Base-by-base conservation (phyloP, 2,113 vertebrate genomes). In the Callithrix jacchus region DNA sequence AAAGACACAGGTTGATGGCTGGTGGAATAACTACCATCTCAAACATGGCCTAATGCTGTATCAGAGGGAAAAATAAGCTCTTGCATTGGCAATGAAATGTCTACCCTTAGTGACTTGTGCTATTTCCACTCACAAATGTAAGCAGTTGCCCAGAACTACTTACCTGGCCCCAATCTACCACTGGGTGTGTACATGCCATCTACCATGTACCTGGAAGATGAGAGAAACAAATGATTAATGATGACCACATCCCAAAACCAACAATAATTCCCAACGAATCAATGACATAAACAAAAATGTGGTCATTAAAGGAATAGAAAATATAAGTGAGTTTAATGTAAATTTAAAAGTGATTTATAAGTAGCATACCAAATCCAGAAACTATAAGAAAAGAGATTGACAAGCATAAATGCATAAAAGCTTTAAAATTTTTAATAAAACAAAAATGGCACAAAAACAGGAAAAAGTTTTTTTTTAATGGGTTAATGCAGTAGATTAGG, bases 271-370 rank as follows among this genome's bases (percentile, higher is more conserved):
- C 61, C 66, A 37, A 49, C 32, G 5, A 21, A 37, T n/a, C 74
- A 71, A 71, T 56, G 47, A 86, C 42, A 70, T 54, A 73, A 70
- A 40, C 58, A 40, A 42, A 89, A 92, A 92, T 40, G 17, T 70
- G 79, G 25, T 35, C 35, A 56, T 40, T 82, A 71, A 64, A n/a
- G 3, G 25, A 89, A 56, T 4, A 82, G 49, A 89, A 86, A 77
- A 45, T 25, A 23, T n/a, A 25, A 25, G 4, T 74, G 56, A 77
- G 13, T n/a, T 94, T 64, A 83, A 45, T 61, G 16, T 76, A 56
- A 74, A 87, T 70, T 89, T 93, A 32, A n/a, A 80, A 90, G 37
- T 42, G 14, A 94, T 49, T 87, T 74, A 21, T 82, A 85, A 85
- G 61, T 68, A 71, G 47, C 12, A 37, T 40, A 54, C 17, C 37